These are phyloP conservation scores for Leucoraja ocellata DNA, from an alignment of 2,797 vertebrate genomes.

Conservation along the genomic window DNA sequence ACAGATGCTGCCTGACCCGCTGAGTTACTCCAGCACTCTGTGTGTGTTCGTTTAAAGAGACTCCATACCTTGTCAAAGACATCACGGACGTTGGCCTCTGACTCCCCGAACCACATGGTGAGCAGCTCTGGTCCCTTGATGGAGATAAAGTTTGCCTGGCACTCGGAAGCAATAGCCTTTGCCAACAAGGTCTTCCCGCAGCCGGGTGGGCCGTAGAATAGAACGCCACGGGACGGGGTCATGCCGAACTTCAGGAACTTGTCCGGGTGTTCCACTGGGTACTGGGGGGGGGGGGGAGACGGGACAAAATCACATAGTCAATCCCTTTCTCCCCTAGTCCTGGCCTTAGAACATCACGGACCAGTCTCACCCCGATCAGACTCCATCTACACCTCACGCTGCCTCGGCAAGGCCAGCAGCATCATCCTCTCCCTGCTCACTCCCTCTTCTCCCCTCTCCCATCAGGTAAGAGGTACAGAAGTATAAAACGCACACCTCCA, in stretches of 20 bases:
- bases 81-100: conserved; percentile 54
- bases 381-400: too few relatives aligned
- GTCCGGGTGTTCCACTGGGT: conserved; percentile 54
- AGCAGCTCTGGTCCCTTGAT: conserved; percentile 55
- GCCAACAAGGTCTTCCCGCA: conserved; percentile 48
- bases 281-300: conserved; percentile 41
- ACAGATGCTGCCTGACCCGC: too few relatives aligned
- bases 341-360: too few relatives aligned
- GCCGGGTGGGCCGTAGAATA: conserved; percentile 50
- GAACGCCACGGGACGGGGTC: conserved; percentile 53
- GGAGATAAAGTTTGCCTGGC: conserved; percentile 55
- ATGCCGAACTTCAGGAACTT: conserved; percentile 57
- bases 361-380: too few relatives aligned
- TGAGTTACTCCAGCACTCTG: too few relatives aligned
- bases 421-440: too few relatives aligned
- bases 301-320: neutral
- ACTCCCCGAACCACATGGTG: conserved; percentile 57
- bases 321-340: neutral
- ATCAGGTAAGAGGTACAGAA: too few relatives aligned
- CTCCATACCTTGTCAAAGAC: conserved; percentile 53
- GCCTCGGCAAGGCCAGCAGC: too few relatives aligned
- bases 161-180: conserved; percentile 54
- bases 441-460: too few relatives aligned
- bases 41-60: neutral
- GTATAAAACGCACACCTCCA: too few relatives aligned